Base-by-base conservation (phyloP, 2,797 vertebrate species). In the Pyrocephalus nanus region DNA sequence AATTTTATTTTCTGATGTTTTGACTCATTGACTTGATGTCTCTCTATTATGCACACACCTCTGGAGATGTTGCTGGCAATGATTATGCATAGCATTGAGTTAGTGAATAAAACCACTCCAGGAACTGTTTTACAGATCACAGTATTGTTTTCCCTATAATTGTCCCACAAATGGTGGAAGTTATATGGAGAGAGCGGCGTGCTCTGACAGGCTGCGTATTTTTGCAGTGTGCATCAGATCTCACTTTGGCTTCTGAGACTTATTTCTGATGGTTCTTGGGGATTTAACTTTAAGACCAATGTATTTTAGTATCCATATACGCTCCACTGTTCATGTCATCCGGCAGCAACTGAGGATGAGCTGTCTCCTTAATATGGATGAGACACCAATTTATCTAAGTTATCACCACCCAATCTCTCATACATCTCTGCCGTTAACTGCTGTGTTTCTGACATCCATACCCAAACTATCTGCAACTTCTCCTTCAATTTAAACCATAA, bases 1-100 rank as follows among this genome's bases (percentile, higher is more conserved):
- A 96, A 95, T 97, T 97, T 97, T 96, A 97, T 97, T 96, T 97
- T 97, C 96, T 94, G 95, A 96, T 97, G 96, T 97, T 97, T 97
- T 97, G 96, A 97, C 95, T 97, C 97, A 97, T 95, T 97, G 97
- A 94, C 93, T 97, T 97, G 95, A 97, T 97, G 93, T 93, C 66
- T 94, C 95, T 94, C 92, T 93, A 96, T 96, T 97, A 97, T 92
- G 94, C 93, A 67, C 96, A 94, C 85, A 91, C 95, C 90, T 95
- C 94, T 94, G 90, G 96, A 96, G 95, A 96, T 90, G 92, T 96
- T 96, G 93, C 96, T 96, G 88, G 96, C 93, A 95, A 95, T 80
- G 93, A 96, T 97, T 96, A 94, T 86, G 88, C 91, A 90, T 93
- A 94, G 91, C 94, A 92, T 87, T 91, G 95, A 96, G 95, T 78